These are phyloP conservation scores for Sorex fumeus DNA, from an alignment of 2,113 vertebrate genomes.

Conservation along the genomic window DNA sequence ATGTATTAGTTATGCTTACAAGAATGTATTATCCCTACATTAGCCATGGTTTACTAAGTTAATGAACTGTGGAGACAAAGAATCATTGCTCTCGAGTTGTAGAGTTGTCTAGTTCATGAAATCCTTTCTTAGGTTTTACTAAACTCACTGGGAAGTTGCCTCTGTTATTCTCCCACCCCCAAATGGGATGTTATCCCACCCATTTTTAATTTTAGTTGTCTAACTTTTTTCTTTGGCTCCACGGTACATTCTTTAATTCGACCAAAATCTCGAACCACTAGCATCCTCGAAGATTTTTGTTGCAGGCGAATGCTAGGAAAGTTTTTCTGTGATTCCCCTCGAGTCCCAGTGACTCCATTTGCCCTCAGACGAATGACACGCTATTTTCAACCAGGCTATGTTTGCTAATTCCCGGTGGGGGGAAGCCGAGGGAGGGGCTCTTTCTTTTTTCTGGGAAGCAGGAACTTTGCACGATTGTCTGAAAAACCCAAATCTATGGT, in stretches of 20 bases:
- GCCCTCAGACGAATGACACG: accelerated
- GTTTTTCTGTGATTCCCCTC: background rate
- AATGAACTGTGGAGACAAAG: constrained; percentile 85
- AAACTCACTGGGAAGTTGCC: constrained; percentile 60
- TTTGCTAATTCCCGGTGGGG: background rate
- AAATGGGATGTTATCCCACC: constrained; percentile 57
- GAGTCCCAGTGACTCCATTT: background rate
- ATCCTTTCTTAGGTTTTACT: background rate
- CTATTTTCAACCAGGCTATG: background rate
- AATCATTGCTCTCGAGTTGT: constrained; percentile 57
- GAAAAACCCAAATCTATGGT: constrained; percentile 35
- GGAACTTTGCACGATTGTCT: constrained; percentile 59
- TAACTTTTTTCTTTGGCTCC: constrained; percentile 38
- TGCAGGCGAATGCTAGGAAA: background rate
- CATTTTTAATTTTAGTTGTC: background rate
- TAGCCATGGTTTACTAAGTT: constrained; percentile 85
- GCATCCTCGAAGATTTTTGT: background rate
- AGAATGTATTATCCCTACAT: constrained; percentile 83
- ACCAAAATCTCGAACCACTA: background rate
- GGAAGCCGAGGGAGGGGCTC: background rate
- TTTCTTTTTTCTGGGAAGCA: constrained; percentile 64
- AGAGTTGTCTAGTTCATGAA: constrained; percentile 12
- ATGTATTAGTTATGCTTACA: constrained; percentile 85
- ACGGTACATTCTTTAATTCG: constrained; percentile 50
- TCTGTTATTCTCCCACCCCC: background rate